Evolutionary conservation across 1,140 invertebrate genomes (phyloP), one percentile per base, ranked within the genome.

Genomic region (Drosophila bipectinata): DNA sequence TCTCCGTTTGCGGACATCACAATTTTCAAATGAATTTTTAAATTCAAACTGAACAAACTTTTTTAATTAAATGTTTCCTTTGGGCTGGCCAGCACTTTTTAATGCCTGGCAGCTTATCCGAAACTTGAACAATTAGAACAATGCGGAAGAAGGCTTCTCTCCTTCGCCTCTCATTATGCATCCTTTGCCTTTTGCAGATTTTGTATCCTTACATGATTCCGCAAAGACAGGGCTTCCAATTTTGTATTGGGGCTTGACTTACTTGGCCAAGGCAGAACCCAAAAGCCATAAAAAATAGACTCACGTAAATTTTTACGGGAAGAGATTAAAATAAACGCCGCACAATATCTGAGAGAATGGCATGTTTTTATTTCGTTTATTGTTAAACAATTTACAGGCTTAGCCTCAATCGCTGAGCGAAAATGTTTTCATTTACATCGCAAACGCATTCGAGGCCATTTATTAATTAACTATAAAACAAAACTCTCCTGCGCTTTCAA

Each of bases 381-480:
- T 69, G 66, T 69, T 69, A 39, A 69, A 69, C 66, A 69, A 69
- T 69, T 69, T 69, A 69, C 66, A 48, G 66, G 63, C 66, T 69
- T 69, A 69, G 66, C 28, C 32, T 34, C 41, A 41, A 37, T 37
- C 32, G 39, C 49, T 55, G 44, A 57, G 69, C 39, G 55, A 49
- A 69, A 69, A 69, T 69, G 44, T 69, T 57, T 69, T 57, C 63
- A 56, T 69, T 69, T 56, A 39, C 49, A 49, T 44, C 41, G 41
- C 66, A 67, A 37, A 37, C 34, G 34, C 34, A 69, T 69, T 69
- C 59, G 59, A 57, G 75, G 21, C 51, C 51, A 69, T 77, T 64
- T 73, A 61, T 74, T 78, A 81, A 78, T 82, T 72, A 81, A 81
- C 79, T 82, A 69, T 73, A 82, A 82, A 66, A 63, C 34, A 48